Evolutionary conservation across 2,797 vertebrate species (phyloP), one percentile per base, ranked within the genome.

Genomic region (Huso huso): DNA sequence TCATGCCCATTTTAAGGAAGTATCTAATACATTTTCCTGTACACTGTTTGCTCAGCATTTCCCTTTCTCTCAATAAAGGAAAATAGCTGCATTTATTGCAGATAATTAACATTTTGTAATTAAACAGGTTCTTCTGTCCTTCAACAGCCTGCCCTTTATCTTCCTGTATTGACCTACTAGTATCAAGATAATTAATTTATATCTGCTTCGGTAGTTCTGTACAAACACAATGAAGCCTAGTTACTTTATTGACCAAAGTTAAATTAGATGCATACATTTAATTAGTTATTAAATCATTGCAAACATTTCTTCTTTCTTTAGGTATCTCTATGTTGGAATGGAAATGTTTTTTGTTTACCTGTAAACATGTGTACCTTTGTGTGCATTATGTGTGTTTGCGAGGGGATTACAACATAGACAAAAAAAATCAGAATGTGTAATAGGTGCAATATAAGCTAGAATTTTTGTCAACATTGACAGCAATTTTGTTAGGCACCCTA

Each of bases 81-180:
- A 12, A 7, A 53, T 37, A 6, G 15, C 11, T 48, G 18, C 48
- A 15, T 4, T 62, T 49, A 71, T 70, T 71, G 61, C 66, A 75
- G 15, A 74, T 73, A 62, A 73, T 73, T 78, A 79, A 73, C 13
- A 75, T 73, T 59, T 70, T 74, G 49, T 75, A 80, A 82, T 81
- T 80, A 75, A 80, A 74, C 62, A 63, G 8, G 75, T 71, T 73
- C 70, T 77, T 49, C 13, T 66, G 52, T 72, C 66, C 58, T 75
- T 73, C 81, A 48, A 64, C 61, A 15, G 74, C 61, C 51, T 64
- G 49, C 48, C 62, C 48, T 72, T 75, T 72, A 72, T 79, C 66
- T 57, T 61, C 57, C 52, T 71, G 63, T 37, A 73, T 51, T 78
- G 76, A 80, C 72, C 61, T 62, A 65, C 48, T 59, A 51, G 13